Base-by-base conservation (phyloP, 2,113 vertebrate species). In the Scytalopus superciliaris region DNA sequence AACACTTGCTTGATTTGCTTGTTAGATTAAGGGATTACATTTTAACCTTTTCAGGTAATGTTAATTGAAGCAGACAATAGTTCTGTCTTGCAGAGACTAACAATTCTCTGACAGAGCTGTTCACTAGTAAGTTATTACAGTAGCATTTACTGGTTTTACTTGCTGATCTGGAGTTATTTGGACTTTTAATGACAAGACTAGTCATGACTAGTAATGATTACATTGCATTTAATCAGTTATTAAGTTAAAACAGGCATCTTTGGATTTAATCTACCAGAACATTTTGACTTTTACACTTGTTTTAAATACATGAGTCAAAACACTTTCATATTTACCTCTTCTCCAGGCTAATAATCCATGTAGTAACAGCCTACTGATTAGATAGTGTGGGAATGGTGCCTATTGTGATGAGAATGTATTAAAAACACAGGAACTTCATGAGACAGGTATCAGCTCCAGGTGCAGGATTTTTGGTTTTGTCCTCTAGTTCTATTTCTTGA, bases 401-500 rank as follows among this genome's bases (percentile, higher is more conserved):
- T 2, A 1, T 31, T 39, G 7, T 39, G 30, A 24, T 57, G 31
- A 77, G 17, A 7, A 33, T 53, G 84, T 35, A 30, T 19, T 56
- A 35, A 73, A 82, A 63, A 5, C 19, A 30, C 10, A 21, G 40
- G 17, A 70, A 19, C 21, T 31, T 49, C 18, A 24, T 16, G 22
- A 8, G 50, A 49, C 35, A 21, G 0, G 1, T 33, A 53, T 53
- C 23, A 68, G 1, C 17, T 31, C 47, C 30, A 84, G 10, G 5
- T 53, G 37, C 44, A 49, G 24, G 81, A 62, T 55, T 67, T 53
- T 60, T 60, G 4, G 2, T 37, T 28, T 83, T 68, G 33, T 64
- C 17, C 6, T 78, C 6, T 55, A 19, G 27, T 30, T 69, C 13
- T 69, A 31, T 57, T 89, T 75, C 39, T 45, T 53, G 23, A 88